Evolutionary conservation across 2,797 vertebrate genomes (phyloP), one percentile per base, ranked within the genome.

Genomic region (Gymnopithys bicolor): DNA sequence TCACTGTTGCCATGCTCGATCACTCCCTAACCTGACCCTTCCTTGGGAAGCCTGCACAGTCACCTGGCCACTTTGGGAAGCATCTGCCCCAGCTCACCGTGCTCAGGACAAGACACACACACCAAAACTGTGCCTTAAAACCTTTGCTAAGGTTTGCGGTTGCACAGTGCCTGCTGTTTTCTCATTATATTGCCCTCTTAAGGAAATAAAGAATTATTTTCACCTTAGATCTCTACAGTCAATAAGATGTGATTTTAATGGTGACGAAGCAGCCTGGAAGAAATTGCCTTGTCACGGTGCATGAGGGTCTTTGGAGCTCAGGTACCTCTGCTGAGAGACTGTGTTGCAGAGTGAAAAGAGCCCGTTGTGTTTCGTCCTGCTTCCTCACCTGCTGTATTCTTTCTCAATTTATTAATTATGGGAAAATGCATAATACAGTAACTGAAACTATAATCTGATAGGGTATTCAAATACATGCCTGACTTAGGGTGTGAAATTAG

Each of bases 201-300:
- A 63, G 91, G 91, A 94, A 97, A 85, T 78, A 84, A 92, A 75
- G 94, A 84, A 80, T 84, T 94, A 90, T 93, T 94, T 96, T 95
- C 89, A 69, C 60, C 56, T 96, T 89, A 80, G 76, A 74, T 92
- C 94, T 93, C 78, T 66, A 74, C 53, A 89, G 83, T 87, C 84
- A 82, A 46, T 85, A 93, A 83, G 64, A 89, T 4, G 11, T 1
- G 19, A 88, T 46, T 27, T 93, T 92, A 94, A 89, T 89, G 77
- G 87, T 70, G 84, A 94, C 60, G 28, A 73, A 73, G 55, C 56
- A 55, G 75, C 76, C 73, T 69, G 49, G 67, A 87, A 84, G 56
- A 82, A 83, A 86, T 52, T 76, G 53, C 69, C 77, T 67, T 89
- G 68, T 91, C 84, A 83, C 25, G n/a, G 67, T 4, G 13, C 28